Conservation (phyloP, 2,888 invertebrate species). For the Gymnosoma rotundatum region DNA sequence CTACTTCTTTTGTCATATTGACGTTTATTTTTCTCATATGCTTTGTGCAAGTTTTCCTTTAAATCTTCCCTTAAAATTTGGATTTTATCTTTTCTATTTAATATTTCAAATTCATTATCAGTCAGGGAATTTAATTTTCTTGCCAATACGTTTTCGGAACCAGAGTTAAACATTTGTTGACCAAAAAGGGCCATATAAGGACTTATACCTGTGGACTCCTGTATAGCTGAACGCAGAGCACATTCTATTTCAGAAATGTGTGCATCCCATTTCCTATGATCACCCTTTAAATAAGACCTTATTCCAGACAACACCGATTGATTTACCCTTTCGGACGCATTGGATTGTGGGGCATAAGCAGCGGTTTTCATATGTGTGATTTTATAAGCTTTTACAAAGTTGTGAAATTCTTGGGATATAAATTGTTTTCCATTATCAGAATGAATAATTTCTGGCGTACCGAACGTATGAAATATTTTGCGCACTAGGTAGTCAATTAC, state of each 20-base stretch:
- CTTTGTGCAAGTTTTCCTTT: too few relatives aligned
- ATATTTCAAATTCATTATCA: background rate
- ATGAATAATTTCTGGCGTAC: background rate
- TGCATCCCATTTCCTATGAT: background rate
- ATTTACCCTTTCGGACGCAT: background rate
- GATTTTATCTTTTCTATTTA: background rate
- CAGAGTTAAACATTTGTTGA: conserved; percentile 11
- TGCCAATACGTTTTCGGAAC: conserved; percentile 37
- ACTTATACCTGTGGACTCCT: conserved; percentile 31
- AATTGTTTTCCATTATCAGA: background rate
- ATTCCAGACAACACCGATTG: background rate
- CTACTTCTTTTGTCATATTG: background rate
- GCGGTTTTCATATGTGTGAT: background rate
- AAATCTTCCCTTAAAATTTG: background rate
- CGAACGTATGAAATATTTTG: background rate
- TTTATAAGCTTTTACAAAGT: background rate
- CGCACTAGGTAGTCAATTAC: background rate
- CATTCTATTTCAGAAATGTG: background rate
- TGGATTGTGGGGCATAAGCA: background rate
- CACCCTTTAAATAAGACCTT: background rate
- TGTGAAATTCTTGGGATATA: background rate
- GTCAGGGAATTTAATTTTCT: conserved; percentile 21
- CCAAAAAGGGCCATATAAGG: conserved; percentile 48
- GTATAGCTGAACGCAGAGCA: conserved; percentile 3
- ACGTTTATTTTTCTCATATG: too few relatives aligned